A percentile compares a stretch with the other conserved stretches of the same genome.
Conservation (phyloP, 1,140 invertebrate genomes). For the Drosophila neocordata region DNA sequence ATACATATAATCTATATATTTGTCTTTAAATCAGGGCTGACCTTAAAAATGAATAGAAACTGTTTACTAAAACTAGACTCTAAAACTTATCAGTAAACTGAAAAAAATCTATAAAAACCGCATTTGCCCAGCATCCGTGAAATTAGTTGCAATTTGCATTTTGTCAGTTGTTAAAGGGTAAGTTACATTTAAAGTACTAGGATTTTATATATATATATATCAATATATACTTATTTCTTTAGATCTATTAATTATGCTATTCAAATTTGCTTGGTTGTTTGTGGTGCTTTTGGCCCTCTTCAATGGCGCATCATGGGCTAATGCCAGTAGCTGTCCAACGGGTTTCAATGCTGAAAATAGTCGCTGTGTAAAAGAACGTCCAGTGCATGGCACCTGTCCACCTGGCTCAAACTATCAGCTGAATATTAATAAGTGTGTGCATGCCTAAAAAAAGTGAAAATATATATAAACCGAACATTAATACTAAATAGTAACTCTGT, state of each 20-base stretch:
- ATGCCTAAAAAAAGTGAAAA: conserved; percentile 26
- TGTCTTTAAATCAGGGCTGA: background rate
- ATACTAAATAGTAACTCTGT: background rate
- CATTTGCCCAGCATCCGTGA: background rate
- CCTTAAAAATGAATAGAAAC: conserved; percentile 19
- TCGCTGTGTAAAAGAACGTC: conserved; percentile 57
- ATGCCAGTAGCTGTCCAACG: conserved; percentile 57
- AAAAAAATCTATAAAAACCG: conserved; percentile 37
- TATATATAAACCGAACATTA: background rate
- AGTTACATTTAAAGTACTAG: conserved; percentile 18
- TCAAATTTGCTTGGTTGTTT: conserved; percentile 63
- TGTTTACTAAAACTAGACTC: conserved; percentile 18
- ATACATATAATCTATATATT: background rate
- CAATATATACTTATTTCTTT: background rate
- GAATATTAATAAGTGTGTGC: conserved; percentile 72
- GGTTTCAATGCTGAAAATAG: conserved; percentile 55
- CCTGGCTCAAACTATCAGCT: conserved; percentile 58
- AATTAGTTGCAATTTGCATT: conserved; percentile 47
- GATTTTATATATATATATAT: background rate
- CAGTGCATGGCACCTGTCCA: conserved; percentile 69
- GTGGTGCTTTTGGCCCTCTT: conserved; percentile 59
- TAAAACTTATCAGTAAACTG: background rate
- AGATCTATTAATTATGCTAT: conserved; percentile 31
- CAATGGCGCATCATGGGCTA: conserved; percentile 41
- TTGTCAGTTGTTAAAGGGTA: conserved; percentile 32